A percentile compares a stretch with the other conserved stretches of the same genome.
Conservation (phyloP, 1,140 invertebrate species). For the Drosophila ogumai region DNA sequence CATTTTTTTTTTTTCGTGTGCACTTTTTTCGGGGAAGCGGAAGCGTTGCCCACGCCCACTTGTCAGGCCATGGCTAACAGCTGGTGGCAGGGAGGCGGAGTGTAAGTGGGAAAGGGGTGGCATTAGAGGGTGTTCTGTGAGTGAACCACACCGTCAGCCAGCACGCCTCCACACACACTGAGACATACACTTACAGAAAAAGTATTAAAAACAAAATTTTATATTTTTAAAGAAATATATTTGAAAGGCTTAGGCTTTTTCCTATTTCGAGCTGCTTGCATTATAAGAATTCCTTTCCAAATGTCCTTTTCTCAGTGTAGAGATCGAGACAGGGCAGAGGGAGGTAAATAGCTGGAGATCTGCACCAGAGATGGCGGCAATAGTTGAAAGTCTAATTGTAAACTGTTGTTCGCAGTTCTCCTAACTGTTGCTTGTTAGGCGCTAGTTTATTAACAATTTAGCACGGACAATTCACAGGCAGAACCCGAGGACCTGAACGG, state of each 20-base stretch:
- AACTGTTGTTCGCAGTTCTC: slow-evolving; percentile 74
- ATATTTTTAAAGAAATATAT: neutral
- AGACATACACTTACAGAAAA: neutral
- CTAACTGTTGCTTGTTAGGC: slow-evolving; percentile 78
- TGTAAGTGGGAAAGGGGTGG: slow-evolving; percentile 19
- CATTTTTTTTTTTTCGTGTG: slow-evolving; percentile 22
- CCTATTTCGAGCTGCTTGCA: no score
- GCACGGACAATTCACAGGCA: slow-evolving; percentile 60
- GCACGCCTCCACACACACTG: slow-evolving; percentile 47
- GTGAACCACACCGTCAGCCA: slow-evolving; percentile 35
- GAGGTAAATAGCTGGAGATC: slow-evolving; percentile 32
- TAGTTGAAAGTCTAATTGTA: slow-evolving; percentile 82
- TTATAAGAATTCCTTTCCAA: neutral
- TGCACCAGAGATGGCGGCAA: slow-evolving; percentile 51
- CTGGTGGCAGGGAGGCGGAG: neutral
- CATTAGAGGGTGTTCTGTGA: slow-evolving; percentile 20
- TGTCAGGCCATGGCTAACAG: slow-evolving; percentile 59
- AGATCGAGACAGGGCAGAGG: neutral
- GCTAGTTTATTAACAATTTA: slow-evolving; percentile 83
- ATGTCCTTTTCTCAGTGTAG: neutral
- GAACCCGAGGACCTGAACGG: slow-evolving; percentile 12
- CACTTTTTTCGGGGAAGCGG: slow-evolving; percentile 72
- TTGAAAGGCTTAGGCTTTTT: no score
- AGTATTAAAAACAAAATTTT: neutral
- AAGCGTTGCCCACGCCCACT: slow-evolving; percentile 77